A percentile compares a stretch with the other conserved stretches of the same genome.
Conservation (phyloP, 2,113 vertebrate genomes). For the Microcebus ravelobensis region DNA sequence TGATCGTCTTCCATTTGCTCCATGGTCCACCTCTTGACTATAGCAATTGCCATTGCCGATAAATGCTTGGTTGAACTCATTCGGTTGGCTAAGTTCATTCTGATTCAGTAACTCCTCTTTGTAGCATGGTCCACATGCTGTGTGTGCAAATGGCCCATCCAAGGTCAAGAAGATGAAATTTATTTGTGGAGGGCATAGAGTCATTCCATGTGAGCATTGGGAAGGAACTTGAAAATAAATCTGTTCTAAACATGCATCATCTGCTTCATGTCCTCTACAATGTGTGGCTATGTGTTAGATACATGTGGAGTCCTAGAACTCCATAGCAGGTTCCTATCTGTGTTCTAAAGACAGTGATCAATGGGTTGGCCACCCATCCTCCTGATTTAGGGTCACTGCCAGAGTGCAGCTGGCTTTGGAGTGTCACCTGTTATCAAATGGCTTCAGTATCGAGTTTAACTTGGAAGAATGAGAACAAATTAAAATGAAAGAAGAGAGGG, state of each 20-base stretch:
- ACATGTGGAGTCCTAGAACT: neutral
- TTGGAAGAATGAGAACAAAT: neutral
- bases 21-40: neutral
- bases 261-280: neutral
- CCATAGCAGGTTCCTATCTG: neutral
- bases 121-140: neutral
- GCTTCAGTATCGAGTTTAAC: neutral
- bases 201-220: neutral
- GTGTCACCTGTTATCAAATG: neutral
- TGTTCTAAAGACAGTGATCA: conserved; percentile 13
- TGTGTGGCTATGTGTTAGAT: neutral
- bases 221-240: conserved; percentile 21
- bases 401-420: neutral
- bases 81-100: neutral
- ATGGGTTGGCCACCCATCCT: neutral
- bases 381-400: neutral
- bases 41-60: neutral
- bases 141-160: neutral
- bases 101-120: neutral
- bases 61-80: neutral
- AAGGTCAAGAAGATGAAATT: neutral
- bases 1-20: neutral
- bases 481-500: neutral
- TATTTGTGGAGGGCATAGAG: neutral
- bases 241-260: neutral